Evolutionary conservation across 2,797 vertebrate genomes (phyloP), one percentile per base, ranked within the genome.

Genomic region (Urosaurus nigricauda): DNA sequence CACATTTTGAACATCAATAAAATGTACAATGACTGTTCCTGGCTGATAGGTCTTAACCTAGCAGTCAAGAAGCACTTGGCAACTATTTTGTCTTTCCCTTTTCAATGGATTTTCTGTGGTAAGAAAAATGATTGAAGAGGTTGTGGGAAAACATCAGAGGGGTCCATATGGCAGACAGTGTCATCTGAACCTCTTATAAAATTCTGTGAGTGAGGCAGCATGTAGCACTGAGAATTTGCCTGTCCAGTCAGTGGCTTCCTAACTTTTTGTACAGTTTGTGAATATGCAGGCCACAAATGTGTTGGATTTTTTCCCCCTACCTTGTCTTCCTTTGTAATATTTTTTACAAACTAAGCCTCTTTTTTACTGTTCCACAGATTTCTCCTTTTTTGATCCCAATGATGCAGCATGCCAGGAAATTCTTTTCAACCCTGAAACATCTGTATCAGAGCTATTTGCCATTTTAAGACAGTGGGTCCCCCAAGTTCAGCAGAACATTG

Each of bases 391-490:
- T 7, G 98, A 99, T 96, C 99, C 98, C 24, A 97, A 97, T 87
- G 99, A 99, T 90, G 97, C 97, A 0, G 97, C 98, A 51, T 99
- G 99, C 95, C 98, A 97, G 90, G 98, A 98, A 94, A 98, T 99
- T 93, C 98, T 99, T 90, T 96, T 97, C 63, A 96, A 98, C 94
- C 98, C 98, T 32, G 96, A 96, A 95, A 99, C 99, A 79, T 98
- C 98, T 7, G 97, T 99, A 85, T 98, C 99, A 0, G 98, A 99
- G 96, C 96, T 99, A 92, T 99, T 99, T 91, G 99, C 99, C 43
- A 98, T 99, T 90, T 97, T 99, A 93, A 98, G 99, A 86, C 99
- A 99, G 86, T 99, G 99, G 99, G 98, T 99, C 90, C 99, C 99
- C 26, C 98, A 99, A 95, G 99, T 99, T 87, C 99, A 99, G 97